These are phyloP conservation scores for Chironomus riparius DNA, from an alignment of 2,888 invertebrate genomes.

Conservation along the genomic window DNA sequence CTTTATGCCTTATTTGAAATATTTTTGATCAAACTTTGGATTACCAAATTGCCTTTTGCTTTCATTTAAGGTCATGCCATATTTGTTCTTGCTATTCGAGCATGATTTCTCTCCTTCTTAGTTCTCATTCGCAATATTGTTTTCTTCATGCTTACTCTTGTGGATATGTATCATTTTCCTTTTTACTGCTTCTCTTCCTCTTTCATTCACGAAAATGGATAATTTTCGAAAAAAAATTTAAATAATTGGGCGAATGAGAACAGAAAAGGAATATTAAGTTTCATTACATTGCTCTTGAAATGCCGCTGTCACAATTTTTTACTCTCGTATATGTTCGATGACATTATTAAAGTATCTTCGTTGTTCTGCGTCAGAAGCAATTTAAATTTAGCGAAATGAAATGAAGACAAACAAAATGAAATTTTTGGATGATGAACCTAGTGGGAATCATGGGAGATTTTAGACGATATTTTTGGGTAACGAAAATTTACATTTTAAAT, in stretches of 20 bases:
- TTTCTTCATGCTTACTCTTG: neutral
- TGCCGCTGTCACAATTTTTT: neutral
- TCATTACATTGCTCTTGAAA: neutral
- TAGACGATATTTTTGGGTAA: no score
- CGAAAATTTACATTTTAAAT: no score
- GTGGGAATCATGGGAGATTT: no score
- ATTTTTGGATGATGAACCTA: no score
- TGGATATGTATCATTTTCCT: neutral
- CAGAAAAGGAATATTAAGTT: neutral
- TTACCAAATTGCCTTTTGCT: constrained; percentile 1
- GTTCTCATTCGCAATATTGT: no score
- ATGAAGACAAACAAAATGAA: no score
- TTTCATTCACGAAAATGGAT: neutral
- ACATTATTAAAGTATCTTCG: neutral
- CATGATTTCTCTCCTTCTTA: neutral
- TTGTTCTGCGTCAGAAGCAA: neutral
- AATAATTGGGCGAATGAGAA: constrained; percentile 2
- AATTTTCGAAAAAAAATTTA: neutral
- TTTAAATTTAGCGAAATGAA: neutral
- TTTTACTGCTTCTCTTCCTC: neutral
- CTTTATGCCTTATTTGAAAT: constrained; percentile 3
- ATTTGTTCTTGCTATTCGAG: neutral
- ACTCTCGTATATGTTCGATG: neutral
- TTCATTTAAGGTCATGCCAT: constrained; percentile 6
- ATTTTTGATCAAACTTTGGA: neutral